A percentile compares a stretch with the other conserved stretches of the same genome.
These are phyloP conservation scores for Montipora cactus DNA, from an alignment of 64 coral and sea anemone genomes.

Conservation along the genomic window DNA sequence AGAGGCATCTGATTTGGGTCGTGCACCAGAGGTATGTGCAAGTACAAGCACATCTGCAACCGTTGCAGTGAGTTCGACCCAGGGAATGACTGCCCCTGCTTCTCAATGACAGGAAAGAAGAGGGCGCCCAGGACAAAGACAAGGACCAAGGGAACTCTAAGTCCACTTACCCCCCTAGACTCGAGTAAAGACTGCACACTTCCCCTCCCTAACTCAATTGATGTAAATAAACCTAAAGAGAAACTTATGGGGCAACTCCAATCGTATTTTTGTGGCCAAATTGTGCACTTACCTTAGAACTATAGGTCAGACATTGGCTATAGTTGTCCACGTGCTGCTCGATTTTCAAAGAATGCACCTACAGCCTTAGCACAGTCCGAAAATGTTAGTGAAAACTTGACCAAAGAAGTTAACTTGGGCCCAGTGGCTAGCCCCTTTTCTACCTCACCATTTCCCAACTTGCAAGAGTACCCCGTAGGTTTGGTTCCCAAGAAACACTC, in stretches of 20 bases:
- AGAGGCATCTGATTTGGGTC: neutral
- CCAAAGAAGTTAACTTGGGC: slow-evolving; percentile 7
- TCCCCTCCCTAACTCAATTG: too few species aligned
- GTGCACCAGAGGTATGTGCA: neutral
- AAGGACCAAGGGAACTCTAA: too few species aligned
- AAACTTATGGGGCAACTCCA: too few species aligned
- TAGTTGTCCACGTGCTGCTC: neutral
- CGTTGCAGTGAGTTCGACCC: neutral
- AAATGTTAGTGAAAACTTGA: neutral
- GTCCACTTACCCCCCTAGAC: too few species aligned
- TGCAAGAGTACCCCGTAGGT: slow-evolving; percentile 47
- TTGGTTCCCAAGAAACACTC: slow-evolving; percentile 52
- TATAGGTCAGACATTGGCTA: slow-evolving; percentile 29
- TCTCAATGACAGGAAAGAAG: too few species aligned
- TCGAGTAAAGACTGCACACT: too few species aligned
- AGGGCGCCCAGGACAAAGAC: too few species aligned
- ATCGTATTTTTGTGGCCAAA: too few species aligned
- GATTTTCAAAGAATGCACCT: slow-evolving; percentile 5
- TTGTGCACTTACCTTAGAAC: neutral
- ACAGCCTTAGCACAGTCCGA: slow-evolving; percentile 37
- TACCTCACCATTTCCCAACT: slow-evolving; percentile 34
- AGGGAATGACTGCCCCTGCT: too few species aligned
- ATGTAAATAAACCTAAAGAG: too few species aligned
- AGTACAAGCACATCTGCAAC: slow-evolving; percentile 10
- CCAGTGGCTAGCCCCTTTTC: slow-evolving; percentile 31